These are phyloP conservation scores for Trematomus loennbergii DNA, from an alignment of 2,113 vertebrate species.

Conservation along the genomic window DNA sequence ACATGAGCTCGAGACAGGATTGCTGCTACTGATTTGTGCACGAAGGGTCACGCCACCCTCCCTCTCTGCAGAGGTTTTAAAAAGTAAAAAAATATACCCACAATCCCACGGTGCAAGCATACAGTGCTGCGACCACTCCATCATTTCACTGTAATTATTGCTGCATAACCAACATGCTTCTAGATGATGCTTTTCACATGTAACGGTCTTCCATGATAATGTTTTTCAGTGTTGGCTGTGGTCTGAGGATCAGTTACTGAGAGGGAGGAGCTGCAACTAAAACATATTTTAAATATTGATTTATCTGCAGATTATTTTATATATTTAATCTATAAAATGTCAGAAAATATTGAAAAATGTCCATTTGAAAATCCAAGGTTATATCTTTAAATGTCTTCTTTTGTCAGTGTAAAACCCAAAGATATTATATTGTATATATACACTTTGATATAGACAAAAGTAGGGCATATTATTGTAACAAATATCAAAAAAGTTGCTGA, in stretches of 20 bases:
- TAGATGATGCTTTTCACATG: slow-evolving; percentile 19
- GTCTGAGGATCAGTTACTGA: slow-evolving; percentile 29
- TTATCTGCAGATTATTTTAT: too few relatives aligned
- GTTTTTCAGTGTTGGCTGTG: slow-evolving; percentile 5
- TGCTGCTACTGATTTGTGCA: slow-evolving; percentile 29
- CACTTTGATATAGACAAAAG: too few relatives aligned
- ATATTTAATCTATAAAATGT: too few relatives aligned
- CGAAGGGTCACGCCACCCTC: background rate
- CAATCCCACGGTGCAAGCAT: slow-evolving; percentile 18
- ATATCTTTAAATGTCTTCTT: too few relatives aligned
- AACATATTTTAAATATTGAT: too few relatives aligned
- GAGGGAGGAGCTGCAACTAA: background rate
- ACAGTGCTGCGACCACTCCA: background rate
- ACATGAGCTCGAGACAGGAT: slow-evolving; percentile 20
- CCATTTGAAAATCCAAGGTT: too few relatives aligned
- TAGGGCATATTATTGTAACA: too few relatives aligned
- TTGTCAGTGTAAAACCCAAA: too few relatives aligned
- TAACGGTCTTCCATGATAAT: slow-evolving; percentile 57
- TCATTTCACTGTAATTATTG: slow-evolving; percentile 35
- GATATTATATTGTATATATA: too few relatives aligned
- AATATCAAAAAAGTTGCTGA: too few relatives aligned
- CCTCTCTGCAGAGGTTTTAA: background rate
- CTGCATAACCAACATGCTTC: background rate
- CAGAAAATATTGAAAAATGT: too few relatives aligned
- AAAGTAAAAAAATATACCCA: background rate